A percentile compares a stretch with the other conserved stretches of the same genome.
Conservation (phyloP, 2,888 invertebrate species). For the Creontiades dilutus region DNA sequence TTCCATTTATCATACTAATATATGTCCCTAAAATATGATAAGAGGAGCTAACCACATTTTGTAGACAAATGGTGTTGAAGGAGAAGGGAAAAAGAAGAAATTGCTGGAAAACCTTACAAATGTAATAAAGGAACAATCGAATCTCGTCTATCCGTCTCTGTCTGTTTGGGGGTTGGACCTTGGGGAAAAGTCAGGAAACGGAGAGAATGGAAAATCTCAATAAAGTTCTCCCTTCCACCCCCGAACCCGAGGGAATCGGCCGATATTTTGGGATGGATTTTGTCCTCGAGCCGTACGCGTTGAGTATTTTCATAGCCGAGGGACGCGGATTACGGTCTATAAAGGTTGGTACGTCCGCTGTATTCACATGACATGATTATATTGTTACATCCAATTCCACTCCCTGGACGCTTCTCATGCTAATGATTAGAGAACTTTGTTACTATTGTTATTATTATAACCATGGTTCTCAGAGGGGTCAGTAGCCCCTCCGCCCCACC, state of each 20-base stretch:
- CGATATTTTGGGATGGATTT: neutral
- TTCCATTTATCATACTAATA: no score
- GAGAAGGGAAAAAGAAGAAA: neutral
- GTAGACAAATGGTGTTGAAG: neutral
- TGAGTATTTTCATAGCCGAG: neutral
- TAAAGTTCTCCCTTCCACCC: constrained; percentile 21
- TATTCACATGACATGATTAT: no score
- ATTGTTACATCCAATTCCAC: no score
- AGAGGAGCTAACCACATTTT: neutral
- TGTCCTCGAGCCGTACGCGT: neutral
- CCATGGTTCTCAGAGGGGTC: no score
- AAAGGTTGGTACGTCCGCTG: no score
- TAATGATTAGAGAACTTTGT: no score
- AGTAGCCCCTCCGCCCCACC: no score
- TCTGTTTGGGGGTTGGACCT: constrained; percentile 52
- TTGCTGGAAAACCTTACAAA: constrained; percentile 44
- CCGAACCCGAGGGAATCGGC: neutral
- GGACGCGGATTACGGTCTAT: neutral
- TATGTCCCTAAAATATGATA: neutral
- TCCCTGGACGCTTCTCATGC: no score
- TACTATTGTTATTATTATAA: no score
- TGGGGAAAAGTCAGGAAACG: constrained; percentile 50
- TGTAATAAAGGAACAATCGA: constrained; percentile 66
- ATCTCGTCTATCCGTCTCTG: constrained; percentile 58
- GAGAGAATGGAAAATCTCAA: constrained; percentile 52